Conservation (phyloP, 1,140 invertebrate genomes). For the Pseudomyrmex gracilis region DNA sequence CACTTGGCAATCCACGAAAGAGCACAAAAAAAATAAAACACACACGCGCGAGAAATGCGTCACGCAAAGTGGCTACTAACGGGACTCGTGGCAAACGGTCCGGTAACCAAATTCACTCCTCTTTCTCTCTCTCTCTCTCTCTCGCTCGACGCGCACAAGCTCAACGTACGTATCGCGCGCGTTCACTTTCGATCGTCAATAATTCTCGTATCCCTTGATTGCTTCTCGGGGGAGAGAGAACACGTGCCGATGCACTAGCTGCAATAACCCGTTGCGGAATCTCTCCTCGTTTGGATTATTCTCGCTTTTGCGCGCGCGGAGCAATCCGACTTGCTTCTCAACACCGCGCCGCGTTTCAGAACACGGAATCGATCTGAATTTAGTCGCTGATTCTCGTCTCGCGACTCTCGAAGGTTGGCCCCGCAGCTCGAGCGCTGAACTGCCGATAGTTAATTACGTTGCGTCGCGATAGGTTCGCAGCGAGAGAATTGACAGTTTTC, state of each 20-base stretch:
- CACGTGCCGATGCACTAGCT: background rate
- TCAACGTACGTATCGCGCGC: background rate
- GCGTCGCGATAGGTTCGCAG: too few species aligned
- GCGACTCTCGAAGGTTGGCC: too few species aligned
- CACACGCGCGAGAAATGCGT: background rate
- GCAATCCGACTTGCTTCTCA: background rate
- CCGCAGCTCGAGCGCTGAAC: too few species aligned
- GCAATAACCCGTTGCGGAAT: background rate
- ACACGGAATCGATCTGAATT: too few species aligned
- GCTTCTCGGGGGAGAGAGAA: background rate
- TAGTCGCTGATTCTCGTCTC: too few species aligned
- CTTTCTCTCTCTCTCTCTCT: background rate
- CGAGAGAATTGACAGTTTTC: too few species aligned
- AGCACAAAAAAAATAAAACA: background rate
- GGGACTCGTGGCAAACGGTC: background rate
- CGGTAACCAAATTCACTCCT: slow-evolving; percentile 9
- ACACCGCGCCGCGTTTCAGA: background rate
- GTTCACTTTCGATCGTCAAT: background rate
- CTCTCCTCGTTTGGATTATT: background rate
- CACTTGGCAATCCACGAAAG: background rate
- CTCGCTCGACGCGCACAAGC: background rate
- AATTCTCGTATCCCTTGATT: background rate
- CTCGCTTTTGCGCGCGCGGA: background rate
- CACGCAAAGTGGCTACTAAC: background rate
- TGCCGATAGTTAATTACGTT: too few species aligned